Percentiles rank a stretch among this genome's conserved stretches.
These are phyloP conservation scores for Lucinisca nassula DNA, from an alignment of 2,888 invertebrate species.

Conservation along the genomic window DNA sequence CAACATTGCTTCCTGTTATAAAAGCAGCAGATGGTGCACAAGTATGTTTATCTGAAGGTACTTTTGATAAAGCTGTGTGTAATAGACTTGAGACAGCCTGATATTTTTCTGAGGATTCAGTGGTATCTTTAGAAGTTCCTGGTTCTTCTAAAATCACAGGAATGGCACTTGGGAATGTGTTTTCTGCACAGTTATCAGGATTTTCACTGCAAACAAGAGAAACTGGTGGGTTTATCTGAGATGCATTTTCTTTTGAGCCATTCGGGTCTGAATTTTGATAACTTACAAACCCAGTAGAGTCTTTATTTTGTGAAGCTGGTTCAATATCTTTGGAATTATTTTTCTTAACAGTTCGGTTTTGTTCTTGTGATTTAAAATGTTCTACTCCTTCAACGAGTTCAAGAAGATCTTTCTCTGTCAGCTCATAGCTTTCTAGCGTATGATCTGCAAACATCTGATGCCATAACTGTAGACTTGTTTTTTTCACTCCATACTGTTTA, in stretches of 20 bases:
- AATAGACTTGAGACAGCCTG: background rate
- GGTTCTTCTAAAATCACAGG: background rate
- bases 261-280: too few relatives aligned
- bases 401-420: conserved; percentile 44
- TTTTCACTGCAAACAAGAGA: too few relatives aligned
- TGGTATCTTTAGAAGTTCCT: background rate
- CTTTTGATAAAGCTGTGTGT: background rate
- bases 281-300: too few relatives aligned
- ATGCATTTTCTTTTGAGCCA: too few relatives aligned
- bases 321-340: too few relatives aligned
- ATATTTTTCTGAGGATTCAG: background rate
- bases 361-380: background rate
- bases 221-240: too few relatives aligned
- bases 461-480: conserved; percentile 22
- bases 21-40: background rate
- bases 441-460: background rate
- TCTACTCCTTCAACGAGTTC: conserved; percentile 24
- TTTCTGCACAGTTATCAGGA: too few relatives aligned
- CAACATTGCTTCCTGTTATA: background rate
- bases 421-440: conserved; percentile 36
- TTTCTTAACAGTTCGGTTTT: background rate
- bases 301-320: too few relatives aligned
- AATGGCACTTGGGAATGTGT: background rate
- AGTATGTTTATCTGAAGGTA: background rate
- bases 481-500: conserved; percentile 30